phyloP scores from a whole-genome alignment of 1,140 invertebrate species.

The Proales similis region DNA sequence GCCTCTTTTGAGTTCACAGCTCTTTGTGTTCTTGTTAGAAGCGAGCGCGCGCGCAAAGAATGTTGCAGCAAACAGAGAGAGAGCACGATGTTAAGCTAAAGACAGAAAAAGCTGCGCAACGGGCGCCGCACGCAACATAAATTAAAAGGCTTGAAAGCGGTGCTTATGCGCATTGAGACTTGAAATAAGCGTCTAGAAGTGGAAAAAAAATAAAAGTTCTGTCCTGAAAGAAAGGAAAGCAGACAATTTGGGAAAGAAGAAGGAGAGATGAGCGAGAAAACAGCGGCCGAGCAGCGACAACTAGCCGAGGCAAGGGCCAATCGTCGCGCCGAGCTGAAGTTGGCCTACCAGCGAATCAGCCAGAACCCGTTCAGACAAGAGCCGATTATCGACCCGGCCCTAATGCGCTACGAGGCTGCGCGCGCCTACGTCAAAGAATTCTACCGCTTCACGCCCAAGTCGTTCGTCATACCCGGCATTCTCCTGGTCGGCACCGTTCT shows the following conservation, averaged over 20 bases:
- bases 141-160: too few species aligned
- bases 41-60: too few species aligned
- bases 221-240: too few species aligned
- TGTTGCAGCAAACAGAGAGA: too few species aligned
- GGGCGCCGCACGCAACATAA: too few species aligned
- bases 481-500: slow-evolving; percentile 2
- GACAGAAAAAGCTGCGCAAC: too few species aligned
- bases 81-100: too few species aligned
- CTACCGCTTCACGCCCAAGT: slow-evolving; percentile 28
- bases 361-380: slow-evolving; percentile 26
- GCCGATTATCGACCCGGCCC: slow-evolving; percentile 25
- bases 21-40: too few species aligned
- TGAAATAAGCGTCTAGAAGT: too few species aligned
- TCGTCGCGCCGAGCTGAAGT: background rate
- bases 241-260: too few species aligned
- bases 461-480: slow-evolving; percentile 15
- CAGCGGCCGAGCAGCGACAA: slow-evolving; percentile 4
- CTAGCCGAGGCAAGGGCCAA: slow-evolving; percentile 5
- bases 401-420: slow-evolving; percentile 30
- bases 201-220: too few species aligned
- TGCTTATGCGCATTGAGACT: too few species aligned
- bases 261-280: slow-evolving; percentile 24
- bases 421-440: slow-evolving; percentile 35
- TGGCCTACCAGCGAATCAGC: slow-evolving; percentile 29
- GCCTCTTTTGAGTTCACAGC: slow-evolving; percentile 2